phyloP scores from a whole-genome alignment of 2,888 invertebrate species.

The Pseudococcus viburni region DNA sequence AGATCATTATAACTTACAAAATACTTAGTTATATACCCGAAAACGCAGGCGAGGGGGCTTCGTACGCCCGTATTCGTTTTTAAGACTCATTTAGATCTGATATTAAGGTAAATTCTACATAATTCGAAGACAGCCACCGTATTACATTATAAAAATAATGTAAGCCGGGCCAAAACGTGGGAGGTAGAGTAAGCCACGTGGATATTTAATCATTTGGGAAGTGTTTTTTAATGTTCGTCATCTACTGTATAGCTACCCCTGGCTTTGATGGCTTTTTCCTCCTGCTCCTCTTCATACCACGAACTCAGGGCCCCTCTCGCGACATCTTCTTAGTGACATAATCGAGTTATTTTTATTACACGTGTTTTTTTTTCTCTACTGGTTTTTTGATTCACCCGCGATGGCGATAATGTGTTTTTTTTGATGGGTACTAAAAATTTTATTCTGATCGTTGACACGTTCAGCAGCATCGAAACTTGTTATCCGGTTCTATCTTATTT shows the following conservation, averaged over 20 bases:
- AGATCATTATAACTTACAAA: constrained; percentile 52
- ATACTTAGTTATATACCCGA: not conserved
- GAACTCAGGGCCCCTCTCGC: not conserved
- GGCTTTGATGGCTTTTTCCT: constrained; percentile 35
- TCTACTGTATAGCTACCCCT: constrained; percentile 35
- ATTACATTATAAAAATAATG: constrained; percentile 52
- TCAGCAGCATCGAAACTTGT: not conserved
- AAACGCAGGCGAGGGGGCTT: not conserved
- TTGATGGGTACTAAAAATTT: constrained; percentile 59
- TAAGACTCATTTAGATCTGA: constrained; percentile 56
- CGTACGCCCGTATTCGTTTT: not conserved
- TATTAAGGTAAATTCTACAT: constrained; percentile 55
- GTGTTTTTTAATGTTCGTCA: constrained; percentile 51
- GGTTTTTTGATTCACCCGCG: constrained; percentile 59
- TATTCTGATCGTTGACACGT: constrained; percentile 36
- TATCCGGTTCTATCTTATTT: not conserved
- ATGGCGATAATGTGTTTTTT: constrained; percentile 62
- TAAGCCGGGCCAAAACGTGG: constrained; percentile 59
- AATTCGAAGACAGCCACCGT: constrained; percentile 42
- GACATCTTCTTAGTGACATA: constrained; percentile 20
- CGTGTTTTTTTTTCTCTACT: constrained; percentile 55
- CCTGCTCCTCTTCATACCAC: not conserved
- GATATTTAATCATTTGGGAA: constrained; percentile 60
- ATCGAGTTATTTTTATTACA: constrained; percentile 63
- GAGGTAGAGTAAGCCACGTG: constrained; percentile 59